Evolutionary conservation across 1,140 invertebrate genomes (phyloP).

Genomic region (Diachasmimorpha longicaudata): DNA sequence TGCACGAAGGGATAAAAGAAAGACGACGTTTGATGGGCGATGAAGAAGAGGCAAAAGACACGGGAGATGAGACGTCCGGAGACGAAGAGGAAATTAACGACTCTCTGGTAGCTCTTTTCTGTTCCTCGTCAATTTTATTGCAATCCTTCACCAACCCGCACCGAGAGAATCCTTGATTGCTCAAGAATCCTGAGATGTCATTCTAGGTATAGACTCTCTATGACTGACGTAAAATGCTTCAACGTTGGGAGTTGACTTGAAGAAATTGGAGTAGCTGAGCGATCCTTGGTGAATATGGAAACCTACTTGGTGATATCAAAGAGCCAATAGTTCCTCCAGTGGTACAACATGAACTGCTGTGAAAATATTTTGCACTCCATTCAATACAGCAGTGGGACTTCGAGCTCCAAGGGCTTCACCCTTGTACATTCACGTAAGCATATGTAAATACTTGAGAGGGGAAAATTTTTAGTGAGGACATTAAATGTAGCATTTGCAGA

Average conservation of each 20-base stretch:
- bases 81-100: constrained; percentile 44
- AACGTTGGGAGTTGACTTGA: neutral
- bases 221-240: neutral
- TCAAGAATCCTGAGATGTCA: neutral
- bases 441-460: too few relatives aligned
- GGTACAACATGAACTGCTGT: too few relatives aligned
- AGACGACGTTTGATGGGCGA: constrained; percentile 5
- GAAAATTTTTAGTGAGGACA: too few relatives aligned
- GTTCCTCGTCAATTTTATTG: constrained; percentile 43
- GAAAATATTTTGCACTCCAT: too few relatives aligned
- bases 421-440: too few relatives aligned
- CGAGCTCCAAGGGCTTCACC: too few relatives aligned
- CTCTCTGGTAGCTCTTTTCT: constrained; percentile 30
- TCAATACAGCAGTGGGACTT: too few relatives aligned
- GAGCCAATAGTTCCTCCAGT: too few relatives aligned
- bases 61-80: constrained; percentile 16
- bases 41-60: constrained; percentile 11
- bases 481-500: too few relatives aligned
- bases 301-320: too few relatives aligned
- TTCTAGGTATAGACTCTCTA: neutral
- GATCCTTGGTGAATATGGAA: neutral
- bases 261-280: neutral
- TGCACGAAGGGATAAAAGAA: neutral
- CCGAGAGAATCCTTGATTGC: constrained; percentile 11
- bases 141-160: constrained; percentile 1